Base-by-base conservation (phyloP, 2,888 invertebrate genomes). In the Eupithecia centaureata region DNA sequence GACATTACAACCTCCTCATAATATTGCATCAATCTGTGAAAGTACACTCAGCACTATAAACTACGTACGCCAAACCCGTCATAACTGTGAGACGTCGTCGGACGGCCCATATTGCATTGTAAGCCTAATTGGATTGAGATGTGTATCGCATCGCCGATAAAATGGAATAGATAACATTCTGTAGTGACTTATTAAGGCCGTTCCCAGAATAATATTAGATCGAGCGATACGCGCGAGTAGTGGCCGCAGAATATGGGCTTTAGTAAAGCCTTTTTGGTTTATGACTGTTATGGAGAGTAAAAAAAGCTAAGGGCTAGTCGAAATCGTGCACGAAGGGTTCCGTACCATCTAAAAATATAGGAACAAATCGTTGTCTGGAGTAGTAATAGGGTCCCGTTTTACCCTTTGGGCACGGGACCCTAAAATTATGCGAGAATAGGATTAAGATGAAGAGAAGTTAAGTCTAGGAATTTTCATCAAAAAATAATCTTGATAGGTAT, bases 171-270 rank as follows among this genome's bases (percentile, higher is more conserved):
- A 94, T 94, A 94, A 94, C 93, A 94, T 94, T 93, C 93, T 94
- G 92, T 93, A 92, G 89, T 93, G 93, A 94, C 94, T 94, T 94
- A 94, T 94, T 94, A 94, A 94, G 94, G 94, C 89, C 92, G 93
- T 93, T 94, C 94, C 93, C 94, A 93, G 94, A 94, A 94, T 94
- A 94, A 93, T 93, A 93, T 94, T 93, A 93, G 93, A 94, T 93
- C 85, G 88, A 73, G 80, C 85, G 93, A 93, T 93, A 93, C 86
- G 88, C 80, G 80, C 84, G 88, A 88, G 84, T 77, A 86, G 78
- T 76, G 86, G 76, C 69, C 70, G 90, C 88, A 91, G 71, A 84
- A 60, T 18, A 27, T 28, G 2, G 13, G 54, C 15, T 10, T 30
- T 56, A 56, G 54, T 8, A 10, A 27, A 27, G 30, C 30, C 28